Conservation (phyloP, 2,888 invertebrate species). For the Cactoblastis cactorum region DNA sequence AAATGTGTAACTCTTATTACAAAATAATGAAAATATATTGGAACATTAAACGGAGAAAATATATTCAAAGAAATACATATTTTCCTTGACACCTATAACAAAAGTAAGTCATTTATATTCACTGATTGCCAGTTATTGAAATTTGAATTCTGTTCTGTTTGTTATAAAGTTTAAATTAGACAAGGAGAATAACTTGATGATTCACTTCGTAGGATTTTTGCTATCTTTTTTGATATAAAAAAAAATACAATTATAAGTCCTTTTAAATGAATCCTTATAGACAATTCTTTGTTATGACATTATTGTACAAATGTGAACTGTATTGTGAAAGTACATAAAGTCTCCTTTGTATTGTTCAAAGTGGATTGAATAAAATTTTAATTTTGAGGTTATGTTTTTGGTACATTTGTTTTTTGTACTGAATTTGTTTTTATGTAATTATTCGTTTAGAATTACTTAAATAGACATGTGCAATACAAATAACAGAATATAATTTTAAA, state of each 20-base stretch:
- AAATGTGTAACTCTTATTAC: no score
- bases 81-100: background rate
- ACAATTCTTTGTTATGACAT: background rate
- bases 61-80: background rate
- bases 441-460: background rate
- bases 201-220: background rate
- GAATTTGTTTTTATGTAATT: background rate
- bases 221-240: background rate
- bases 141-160: no score
- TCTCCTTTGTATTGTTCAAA: background rate
- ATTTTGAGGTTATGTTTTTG: slow-evolving; percentile 10
- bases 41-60: background rate
- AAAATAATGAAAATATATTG: no score
- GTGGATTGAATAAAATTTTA: background rate
- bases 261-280: background rate
- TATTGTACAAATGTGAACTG: slow-evolving; percentile 9
- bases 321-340: background rate
- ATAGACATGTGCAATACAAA: background rate
- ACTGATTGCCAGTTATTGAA: background rate
- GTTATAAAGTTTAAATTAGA: no score
- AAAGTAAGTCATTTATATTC: background rate
- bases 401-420: background rate
- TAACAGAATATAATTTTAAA: background rate
- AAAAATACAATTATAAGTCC: background rate
- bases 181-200: background rate